A percentile compares a stretch with the other conserved stretches of the same genome.
Evolutionary conservation across 2,888 invertebrate species (phyloP).

Genomic region (Dastarcus helophoroides): DNA sequence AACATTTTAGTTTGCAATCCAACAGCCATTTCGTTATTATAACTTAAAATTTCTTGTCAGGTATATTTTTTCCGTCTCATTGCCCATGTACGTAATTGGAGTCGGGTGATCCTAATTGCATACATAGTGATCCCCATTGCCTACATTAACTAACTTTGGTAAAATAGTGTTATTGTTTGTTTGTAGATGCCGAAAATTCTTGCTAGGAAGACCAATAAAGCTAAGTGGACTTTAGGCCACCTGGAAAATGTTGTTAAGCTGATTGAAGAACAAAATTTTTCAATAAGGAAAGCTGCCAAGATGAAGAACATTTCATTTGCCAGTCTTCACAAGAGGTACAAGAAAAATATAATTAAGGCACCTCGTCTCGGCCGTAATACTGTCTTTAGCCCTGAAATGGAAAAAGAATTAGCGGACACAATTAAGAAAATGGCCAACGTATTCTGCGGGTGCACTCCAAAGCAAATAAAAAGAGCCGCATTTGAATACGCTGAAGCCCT

Average conservation of each 20-base stretch:
- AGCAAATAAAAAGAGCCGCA: constrained; percentile 9
- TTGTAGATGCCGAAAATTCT: too few species aligned
- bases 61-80: too few species aligned
- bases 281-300: constrained; percentile 12
- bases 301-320: constrained; percentile 10
- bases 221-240: constrained; percentile 1
- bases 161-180: constrained; percentile 5
- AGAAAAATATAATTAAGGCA: constrained; percentile 7
- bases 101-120: too few species aligned
- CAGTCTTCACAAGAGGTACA: constrained; percentile 12
- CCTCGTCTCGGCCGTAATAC: constrained; percentile 12
- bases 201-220: constrained; percentile 1
- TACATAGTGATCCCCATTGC: constrained; percentile 3
- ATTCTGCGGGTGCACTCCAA: constrained; percentile 11
- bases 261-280: constrained; percentile 6
- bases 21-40: constrained; percentile 3
- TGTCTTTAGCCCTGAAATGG: constrained; percentile 11
- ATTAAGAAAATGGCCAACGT: constrained; percentile 12
- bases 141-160: too few species aligned
- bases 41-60: too few species aligned
- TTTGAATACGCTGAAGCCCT: constrained; percentile 12
- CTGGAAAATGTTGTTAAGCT: background rate
- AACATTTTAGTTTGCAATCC: too few species aligned
- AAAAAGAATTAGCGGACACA: constrained; percentile 9
- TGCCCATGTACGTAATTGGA: too few species aligned